Conservation (phyloP, 2,113 vertebrate species). For the Aptenodytes patagonicus region DNA sequence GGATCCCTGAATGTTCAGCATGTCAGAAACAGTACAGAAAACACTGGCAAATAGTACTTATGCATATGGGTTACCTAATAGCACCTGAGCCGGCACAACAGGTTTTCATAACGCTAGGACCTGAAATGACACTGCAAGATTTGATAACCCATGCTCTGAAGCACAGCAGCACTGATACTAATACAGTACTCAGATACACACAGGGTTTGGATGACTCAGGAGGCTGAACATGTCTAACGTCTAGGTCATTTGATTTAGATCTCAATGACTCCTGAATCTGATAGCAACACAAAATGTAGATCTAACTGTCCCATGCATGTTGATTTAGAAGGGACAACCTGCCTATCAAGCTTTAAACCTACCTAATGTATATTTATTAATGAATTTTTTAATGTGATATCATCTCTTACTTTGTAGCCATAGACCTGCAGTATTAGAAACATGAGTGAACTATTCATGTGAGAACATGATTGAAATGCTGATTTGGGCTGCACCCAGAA, state of each 20-base stretch:
- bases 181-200: not conserved
- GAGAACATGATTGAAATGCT: not conserved
- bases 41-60: not conserved
- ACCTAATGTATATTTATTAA: not conserved
- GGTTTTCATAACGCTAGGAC: not conserved
- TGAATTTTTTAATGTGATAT: not conserved
- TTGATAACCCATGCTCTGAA: not conserved
- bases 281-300: not conserved
- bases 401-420: not conserved
- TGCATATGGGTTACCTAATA: not conserved
- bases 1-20: not conserved
- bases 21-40: not conserved
- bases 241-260: not conserved
- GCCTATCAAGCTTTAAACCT: not conserved
- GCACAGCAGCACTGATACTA: not conserved
- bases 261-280: not conserved
- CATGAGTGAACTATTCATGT: not conserved
- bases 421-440: not conserved
- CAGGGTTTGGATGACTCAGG: not conserved
- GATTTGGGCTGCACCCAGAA: not conserved
- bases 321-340: not conserved
- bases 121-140: not conserved
- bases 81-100: not conserved
- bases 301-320: not conserved
- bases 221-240: not conserved